Percentiles rank a stretch among this genome's conserved stretches.
phyloP scores from a whole-genome alignment of 2,113 vertebrate species.

The Scartelaos histophorus region DNA sequence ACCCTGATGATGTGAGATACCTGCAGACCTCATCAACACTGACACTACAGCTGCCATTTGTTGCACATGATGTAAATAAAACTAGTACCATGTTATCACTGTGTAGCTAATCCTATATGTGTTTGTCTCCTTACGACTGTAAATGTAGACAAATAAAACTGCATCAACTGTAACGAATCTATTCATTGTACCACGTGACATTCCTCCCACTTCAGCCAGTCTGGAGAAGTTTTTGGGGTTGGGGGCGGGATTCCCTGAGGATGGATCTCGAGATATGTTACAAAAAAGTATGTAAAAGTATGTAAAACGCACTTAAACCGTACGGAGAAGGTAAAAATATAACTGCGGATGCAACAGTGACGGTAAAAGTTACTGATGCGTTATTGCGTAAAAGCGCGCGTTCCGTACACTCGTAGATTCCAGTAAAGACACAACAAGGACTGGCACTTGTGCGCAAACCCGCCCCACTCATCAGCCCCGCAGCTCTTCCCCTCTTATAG shows the following conservation, averaged over 20 bases:
- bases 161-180: constrained; percentile 18
- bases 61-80: constrained; percentile 51
- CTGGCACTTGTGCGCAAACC: constrained; percentile 14
- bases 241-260: neutral
- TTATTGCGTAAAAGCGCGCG: neutral
- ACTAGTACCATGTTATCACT: constrained; percentile 24
- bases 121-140: constrained; percentile 67
- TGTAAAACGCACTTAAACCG: too few relatives aligned
- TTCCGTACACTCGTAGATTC: neutral
- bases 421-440: neutral
- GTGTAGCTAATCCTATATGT: constrained; percentile 39
- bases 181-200: constrained; percentile 39
- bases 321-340: too few relatives aligned
- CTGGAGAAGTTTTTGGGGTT: neutral
- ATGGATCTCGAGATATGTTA: neutral
- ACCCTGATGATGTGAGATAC: constrained; percentile 5
- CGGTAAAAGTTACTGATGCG: neutral
- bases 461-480: constrained; percentile 48
- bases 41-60: constrained; percentile 10
- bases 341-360: neutral
- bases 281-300: neutral
- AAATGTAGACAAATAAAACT: constrained; percentile 58
- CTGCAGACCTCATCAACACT: neutral
- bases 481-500: constrained; percentile 28
- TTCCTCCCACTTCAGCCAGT: neutral